phyloP scores from a whole-genome alignment of 2,888 invertebrate species.

The Drosophila hawaiiensis region DNA sequence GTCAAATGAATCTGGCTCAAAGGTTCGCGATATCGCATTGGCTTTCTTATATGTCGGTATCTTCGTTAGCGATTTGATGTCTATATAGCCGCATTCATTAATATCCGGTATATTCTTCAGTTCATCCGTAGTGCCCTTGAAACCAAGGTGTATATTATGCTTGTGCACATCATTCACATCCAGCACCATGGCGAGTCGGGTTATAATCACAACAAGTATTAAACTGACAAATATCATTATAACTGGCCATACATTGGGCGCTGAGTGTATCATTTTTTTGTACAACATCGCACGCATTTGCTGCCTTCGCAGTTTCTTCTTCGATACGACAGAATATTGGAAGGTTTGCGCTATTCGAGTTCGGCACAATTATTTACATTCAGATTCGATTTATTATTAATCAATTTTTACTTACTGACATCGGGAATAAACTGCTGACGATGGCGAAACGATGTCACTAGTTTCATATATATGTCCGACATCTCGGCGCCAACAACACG shows the following conservation, averaged over 20 bases:
- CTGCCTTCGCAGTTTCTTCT: constrained; percentile 47
- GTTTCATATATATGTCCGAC: constrained; percentile 72
- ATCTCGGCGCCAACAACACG: constrained; percentile 67
- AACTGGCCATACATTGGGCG: constrained; percentile 74
- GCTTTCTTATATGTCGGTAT: constrained; percentile 20
- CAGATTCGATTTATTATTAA: not conserved
- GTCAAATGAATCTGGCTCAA: constrained; percentile 50
- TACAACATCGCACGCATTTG: constrained; percentile 77
- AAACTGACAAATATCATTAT: constrained; percentile 86
- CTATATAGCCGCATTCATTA: constrained; percentile 57
- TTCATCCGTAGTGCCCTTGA: not conserved
- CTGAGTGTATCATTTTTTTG: constrained; percentile 74
- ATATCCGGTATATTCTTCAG: constrained; percentile 54
- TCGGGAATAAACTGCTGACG: constrained; percentile 68
- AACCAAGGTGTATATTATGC: constrained; percentile 62
- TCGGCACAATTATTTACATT: not conserved
- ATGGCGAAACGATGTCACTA: constrained; percentile 63
- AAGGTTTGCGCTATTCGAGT: constrained; percentile 63
- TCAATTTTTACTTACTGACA: constrained; percentile 64
- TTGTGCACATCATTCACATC: constrained; percentile 36
- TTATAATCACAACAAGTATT: constrained; percentile 64
- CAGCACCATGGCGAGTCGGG: constrained; percentile 52
- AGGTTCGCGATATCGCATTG: constrained; percentile 32
- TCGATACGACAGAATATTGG: constrained; percentile 61
- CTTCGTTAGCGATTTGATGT: constrained; percentile 34